Base-by-base conservation (phyloP, 2,113 vertebrate genomes). In the Anser cygnoides region DNA sequence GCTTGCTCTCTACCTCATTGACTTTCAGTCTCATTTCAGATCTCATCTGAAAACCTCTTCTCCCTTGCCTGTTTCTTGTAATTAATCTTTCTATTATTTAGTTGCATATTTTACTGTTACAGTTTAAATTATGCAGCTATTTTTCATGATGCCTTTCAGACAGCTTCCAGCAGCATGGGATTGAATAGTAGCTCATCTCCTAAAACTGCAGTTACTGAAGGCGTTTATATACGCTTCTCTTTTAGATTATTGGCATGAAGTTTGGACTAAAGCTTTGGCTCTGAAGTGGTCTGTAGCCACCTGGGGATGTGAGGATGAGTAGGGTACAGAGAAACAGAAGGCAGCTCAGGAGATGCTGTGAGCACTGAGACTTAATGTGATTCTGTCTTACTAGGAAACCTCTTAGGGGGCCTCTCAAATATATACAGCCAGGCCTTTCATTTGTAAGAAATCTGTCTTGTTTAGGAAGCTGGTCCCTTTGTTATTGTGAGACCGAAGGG, bases 1-100 rank as follows among this genome's bases (percentile, higher is more conserved):
- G 31, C 59, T 76, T 76, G 28, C 52, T 59, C 16, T 80, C 49
- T 78, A 39, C 22, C 12, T 92, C 4, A 3, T 37, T 91, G 59
- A 50, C 37, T 85, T 83, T 58, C 63, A 23, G 25, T 81, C 54
- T 94, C 14, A 6, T 90, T 92, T 92, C 31, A 78, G 54, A 54
- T 78, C 49, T 81, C 46, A 11, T 82, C 39, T 62, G 70, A 87
- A 92, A 90, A 73, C 14, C 14, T 84, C 15, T 76, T 95, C 37
- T 94, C 31, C 77, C 44, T 62, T 91, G 66, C 49, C 61, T 87
- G 14, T 93, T 90, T 87, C 13, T 81, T 63, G 67, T 93, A 92
- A 92, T 95, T 87, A 90, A 84, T 93, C 37, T 84, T 78, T 83
- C 25, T 78, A 1, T 87, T 94, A 87, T 90, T 96, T 96, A 92